Evolutionary conservation across 2,113 vertebrate genomes (phyloP).

Genomic region (Solea senegalensis): DNA sequence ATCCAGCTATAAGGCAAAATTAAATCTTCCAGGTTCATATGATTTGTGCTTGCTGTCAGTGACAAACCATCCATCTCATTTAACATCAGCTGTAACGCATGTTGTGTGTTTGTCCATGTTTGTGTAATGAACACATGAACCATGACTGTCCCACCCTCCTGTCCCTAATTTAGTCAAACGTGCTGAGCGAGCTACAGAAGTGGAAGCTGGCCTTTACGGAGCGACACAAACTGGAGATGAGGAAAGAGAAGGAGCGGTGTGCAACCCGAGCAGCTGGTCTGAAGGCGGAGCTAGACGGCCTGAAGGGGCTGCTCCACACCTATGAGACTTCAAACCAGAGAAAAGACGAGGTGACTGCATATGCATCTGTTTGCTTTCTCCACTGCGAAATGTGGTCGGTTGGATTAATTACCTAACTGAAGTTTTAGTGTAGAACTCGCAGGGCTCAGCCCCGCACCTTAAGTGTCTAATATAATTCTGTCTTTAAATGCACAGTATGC

Average conservation of each 20-base stretch:
- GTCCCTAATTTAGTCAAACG: constrained; percentile 82
- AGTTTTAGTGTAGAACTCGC: neutral
- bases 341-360: constrained; percentile 90
- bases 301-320: constrained; percentile 87
- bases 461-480: too few relatives aligned
- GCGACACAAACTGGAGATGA: constrained; percentile 88
- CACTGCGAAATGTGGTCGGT: neutral
- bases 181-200: constrained; percentile 90
- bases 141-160: constrained; percentile 8
- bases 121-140: constrained; percentile 2
- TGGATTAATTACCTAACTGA: neutral
- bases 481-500: too few relatives aligned
- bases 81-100: neutral
- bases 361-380: constrained; percentile 8
- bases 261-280: constrained; percentile 79
- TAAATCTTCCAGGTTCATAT: neutral
- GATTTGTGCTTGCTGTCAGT: neutral
- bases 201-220: constrained; percentile 91
- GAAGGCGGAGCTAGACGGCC: constrained; percentile 79
- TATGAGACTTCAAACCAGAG: constrained; percentile 88
- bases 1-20: too few relatives aligned
- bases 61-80: neutral
- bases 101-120: constrained; percentile 2
- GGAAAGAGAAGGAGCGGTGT: constrained; percentile 86
- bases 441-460: neutral